Evolutionary conservation across 2,888 invertebrate genomes (phyloP).

Genomic region (Hipparchia semele): DNA sequence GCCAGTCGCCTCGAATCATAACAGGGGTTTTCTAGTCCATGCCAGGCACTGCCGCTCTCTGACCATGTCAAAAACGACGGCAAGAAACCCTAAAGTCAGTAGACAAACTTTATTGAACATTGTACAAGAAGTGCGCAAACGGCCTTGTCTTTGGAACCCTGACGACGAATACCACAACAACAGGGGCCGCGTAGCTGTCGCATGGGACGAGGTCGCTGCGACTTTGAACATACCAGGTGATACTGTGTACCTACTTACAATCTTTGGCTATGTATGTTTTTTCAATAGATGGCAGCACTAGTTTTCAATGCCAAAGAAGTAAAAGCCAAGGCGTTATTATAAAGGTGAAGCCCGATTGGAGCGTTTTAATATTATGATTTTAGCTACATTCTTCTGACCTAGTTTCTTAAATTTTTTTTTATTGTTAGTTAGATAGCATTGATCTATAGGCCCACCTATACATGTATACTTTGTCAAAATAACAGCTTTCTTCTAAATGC

Average conservation of each 20-base stretch:
- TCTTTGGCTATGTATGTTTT: constrained; percentile 2
- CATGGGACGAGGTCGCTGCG: constrained; percentile 55
- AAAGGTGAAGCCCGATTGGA: too few relatives aligned
- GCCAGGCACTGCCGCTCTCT: background rate
- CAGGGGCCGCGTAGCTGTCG: constrained; percentile 44
- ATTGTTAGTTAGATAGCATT: too few relatives aligned
- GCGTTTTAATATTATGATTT: too few relatives aligned
- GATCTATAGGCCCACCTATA: too few relatives aligned
- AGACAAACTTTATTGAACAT: constrained; percentile 42
- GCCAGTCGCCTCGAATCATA: constrained; percentile 14
- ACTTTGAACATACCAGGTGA: constrained; percentile 52
- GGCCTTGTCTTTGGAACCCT: constrained; percentile 55
- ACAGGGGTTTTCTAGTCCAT: background rate
- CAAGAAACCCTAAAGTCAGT: constrained; percentile 9
- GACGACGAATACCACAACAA: constrained; percentile 52
- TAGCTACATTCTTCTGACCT: too few relatives aligned
- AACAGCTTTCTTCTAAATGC: too few relatives aligned
- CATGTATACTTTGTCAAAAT: too few relatives aligned
- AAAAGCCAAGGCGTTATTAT: too few relatives aligned
- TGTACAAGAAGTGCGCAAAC: constrained; percentile 51
- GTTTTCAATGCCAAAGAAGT: background rate
- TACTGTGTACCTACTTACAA: background rate
- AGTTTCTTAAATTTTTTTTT: too few relatives aligned
- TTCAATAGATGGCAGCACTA: constrained; percentile 17
- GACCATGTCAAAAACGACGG: constrained; percentile 16